Conservation (phyloP, 2,113 vertebrate species). For the Osmerus eperlanus region DNA sequence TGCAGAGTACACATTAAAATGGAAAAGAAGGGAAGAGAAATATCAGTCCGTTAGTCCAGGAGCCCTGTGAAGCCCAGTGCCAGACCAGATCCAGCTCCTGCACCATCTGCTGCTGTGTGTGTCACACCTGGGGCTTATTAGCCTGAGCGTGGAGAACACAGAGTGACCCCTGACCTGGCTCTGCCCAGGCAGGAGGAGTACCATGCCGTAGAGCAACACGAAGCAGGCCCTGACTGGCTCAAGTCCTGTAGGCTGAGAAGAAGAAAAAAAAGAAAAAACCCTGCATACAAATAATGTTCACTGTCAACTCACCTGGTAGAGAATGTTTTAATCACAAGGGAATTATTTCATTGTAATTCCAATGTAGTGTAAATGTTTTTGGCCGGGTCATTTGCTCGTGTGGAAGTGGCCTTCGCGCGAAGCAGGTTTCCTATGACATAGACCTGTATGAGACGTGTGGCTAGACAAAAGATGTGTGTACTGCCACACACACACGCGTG, state of each 20-base stretch:
- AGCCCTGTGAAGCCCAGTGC: neutral
- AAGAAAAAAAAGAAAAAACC: neutral
- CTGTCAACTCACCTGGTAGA: neutral
- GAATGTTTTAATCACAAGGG: no score
- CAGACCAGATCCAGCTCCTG: neutral
- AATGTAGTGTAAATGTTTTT: no score
- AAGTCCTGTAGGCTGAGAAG: neutral
- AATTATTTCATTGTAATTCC: no score
- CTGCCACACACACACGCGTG: no score
- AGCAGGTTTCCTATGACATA: no score
- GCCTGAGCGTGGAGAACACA: constrained; percentile 9
- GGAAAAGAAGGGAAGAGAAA: no score
- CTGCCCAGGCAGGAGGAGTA: neutral
- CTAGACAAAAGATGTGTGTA: no score
- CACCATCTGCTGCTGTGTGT: constrained; percentile 17
- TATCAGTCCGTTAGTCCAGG: no score
- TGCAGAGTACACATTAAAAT: no score
- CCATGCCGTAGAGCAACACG: neutral
- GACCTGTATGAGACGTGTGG: no score
- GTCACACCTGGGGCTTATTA: constrained; percentile 21
- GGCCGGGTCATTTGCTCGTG: no score
- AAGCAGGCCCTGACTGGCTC: neutral
- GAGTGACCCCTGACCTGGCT: constrained; percentile 9
- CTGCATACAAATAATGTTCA: neutral
- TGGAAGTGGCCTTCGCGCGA: no score